Conservation (phyloP, 2,888 invertebrate species). For the Sisyra nigra region DNA sequence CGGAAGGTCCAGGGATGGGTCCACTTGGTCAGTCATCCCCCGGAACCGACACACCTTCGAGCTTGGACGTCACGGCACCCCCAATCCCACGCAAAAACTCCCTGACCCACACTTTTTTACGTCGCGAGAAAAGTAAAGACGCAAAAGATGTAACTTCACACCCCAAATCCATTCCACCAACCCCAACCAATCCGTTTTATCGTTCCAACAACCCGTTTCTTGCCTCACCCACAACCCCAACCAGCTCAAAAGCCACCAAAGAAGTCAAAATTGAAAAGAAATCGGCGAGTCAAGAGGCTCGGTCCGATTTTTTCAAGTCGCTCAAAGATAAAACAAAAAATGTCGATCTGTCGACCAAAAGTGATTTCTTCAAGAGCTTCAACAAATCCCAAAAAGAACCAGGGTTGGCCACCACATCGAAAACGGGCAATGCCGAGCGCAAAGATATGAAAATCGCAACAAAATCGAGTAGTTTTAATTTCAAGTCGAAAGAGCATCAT, state of each 20-base stretch:
- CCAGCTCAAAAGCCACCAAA: not conserved
- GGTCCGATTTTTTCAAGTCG: constrained; percentile 7
- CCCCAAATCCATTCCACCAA: too few relatives aligned
- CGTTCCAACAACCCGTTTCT: too few relatives aligned
- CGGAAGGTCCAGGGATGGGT: constrained; percentile 5
- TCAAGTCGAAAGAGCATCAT: not conserved
- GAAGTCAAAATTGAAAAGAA: not conserved
- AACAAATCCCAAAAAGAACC: not conserved
- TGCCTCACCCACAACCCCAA: not conserved
- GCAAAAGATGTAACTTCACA: too few relatives aligned
- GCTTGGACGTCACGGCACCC: constrained; percentile 9
- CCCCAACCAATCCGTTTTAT: too few relatives aligned
- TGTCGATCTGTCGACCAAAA: constrained; percentile 4
- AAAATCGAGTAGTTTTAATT: constrained; percentile 1
- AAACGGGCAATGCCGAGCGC: not conserved
- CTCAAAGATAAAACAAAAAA: constrained; percentile 8
- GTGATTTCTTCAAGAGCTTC: constrained; percentile 8
- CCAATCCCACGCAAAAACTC: constrained; percentile 24
- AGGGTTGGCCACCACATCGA: not conserved
- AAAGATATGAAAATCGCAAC: not conserved
- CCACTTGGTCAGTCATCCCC: constrained; percentile 8
- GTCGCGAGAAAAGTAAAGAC: constrained; percentile 18
- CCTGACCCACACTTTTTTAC: constrained; percentile 23
- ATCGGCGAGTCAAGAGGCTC: constrained; percentile 1
- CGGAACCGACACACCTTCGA: constrained; percentile 8